Base-by-base conservation (phyloP, 2,113 vertebrate genomes). In the Cochlearius cochlearius region DNA sequence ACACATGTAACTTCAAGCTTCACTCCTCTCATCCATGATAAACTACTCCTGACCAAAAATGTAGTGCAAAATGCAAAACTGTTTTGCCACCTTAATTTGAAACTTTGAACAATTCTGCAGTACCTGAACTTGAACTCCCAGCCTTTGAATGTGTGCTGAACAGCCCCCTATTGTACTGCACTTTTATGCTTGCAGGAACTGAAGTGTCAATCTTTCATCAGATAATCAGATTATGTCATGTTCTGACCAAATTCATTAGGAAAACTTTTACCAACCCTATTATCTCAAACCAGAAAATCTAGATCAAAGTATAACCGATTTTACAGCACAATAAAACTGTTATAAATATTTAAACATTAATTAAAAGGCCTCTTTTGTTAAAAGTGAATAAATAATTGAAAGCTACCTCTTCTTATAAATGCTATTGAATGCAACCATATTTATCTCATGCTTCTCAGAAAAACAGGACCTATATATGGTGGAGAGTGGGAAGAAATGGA, bases 341-440 rank as follows among this genome's bases (percentile, higher is more conserved):
- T 95, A 95, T 96, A 97, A 97, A 97, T 97, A 96, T 97, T 97
- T 96, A 96, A 98, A 96, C 83, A 86, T 78, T 92, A 91, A 95
- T 95, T 93, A 94, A 96, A 97, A 94, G 64, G 16, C 39, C 32
- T 50, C 74, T 96, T 95, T 62, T 91, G 94, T 96, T 95, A 94
- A 79, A 86, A 90, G 87, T 66, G 86, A 93, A 97, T 98, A 94
- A 97, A 98, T 97, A 97, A 97, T 96, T 96, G 83, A 98, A 92
- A 90, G 81, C 62, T 32, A 59, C 50, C 23, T 82, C 92, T 96
- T 80, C 75, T 93, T 86, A 73, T 79, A 96, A 88, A 84, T 62
- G 49, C 87, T 95, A 77, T 86, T 47, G 0, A 88, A 64, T 55
- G 38, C 56, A 82, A 87, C 47, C 27, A 10, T 59, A 88, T 91